Base-by-base conservation (phyloP, 2,113 vertebrate species). In the Trogon surrucura region DNA sequence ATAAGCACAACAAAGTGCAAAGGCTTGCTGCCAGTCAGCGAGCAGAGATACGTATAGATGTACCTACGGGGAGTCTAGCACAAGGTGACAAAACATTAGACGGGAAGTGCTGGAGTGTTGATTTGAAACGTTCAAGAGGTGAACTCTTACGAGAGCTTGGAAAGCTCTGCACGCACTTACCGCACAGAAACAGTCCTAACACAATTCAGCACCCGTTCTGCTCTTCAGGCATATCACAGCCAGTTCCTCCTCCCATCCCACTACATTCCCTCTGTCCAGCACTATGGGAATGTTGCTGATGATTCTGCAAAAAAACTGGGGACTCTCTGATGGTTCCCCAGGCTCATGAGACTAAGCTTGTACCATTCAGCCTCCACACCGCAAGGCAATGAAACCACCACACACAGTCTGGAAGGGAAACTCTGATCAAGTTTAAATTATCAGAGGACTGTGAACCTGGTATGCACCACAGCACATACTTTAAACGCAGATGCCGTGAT, bases 391-490 rank as follows among this genome's bases (percentile, higher is more conserved):
- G 4, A 36, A 80, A 41, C 25, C 58, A 83, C 21, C 10, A 13
- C 29, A 14, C 18, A 3, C 1, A 50, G 29, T 8, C 48, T 72
- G 48, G 29, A 14, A 80, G 16, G n/a, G 36, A 65, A 80, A 36
- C 36, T 20, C 29, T 4, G 25, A 48, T 34, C 47, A 29, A 16
- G 32, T 14, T 41, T 80, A 36, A 48, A 17, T n/a, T 30, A 56
- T 34, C 57, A 62, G 32, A 53, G 25, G 19, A 57, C 18, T 16
- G 8, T 44, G 53, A 32, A 36, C 41, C 66, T 78, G 21, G 9
- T 79, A 20, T 3, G 26, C 20, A 44, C 26, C 48, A 32, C 10
- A 21, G 7, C 2, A 20, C 5, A 0, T 3, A 47, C 27, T 14
- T 41, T 34, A 79, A 81, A 89, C 11, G 13, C 57, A 84, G 32